These are phyloP conservation scores for Alcedo atthis DNA, from an alignment of 2,797 vertebrate genomes.

Conservation along the genomic window DNA sequence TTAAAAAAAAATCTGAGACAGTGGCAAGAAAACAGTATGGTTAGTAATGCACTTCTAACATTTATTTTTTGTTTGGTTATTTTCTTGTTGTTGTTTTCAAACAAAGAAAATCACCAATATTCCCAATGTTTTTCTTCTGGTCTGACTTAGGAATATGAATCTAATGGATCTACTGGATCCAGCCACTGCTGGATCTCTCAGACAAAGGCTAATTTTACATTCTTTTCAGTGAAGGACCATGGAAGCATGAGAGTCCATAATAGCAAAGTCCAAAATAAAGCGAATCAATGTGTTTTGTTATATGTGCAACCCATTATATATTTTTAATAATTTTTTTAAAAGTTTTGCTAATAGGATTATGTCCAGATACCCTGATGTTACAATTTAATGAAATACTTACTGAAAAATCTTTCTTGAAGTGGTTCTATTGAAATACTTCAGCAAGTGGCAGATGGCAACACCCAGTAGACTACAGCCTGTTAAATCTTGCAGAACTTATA, in stretches of 20 bases:
- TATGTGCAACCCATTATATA: background rate
- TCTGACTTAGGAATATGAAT: background rate
- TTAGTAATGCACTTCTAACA: background rate
- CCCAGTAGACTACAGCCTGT: background rate
- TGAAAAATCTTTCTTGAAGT: background rate
- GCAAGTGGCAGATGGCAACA: background rate
- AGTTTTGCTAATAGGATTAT: background rate
- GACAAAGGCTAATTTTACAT: background rate
- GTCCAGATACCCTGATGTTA: background rate
- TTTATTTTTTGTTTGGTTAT: background rate
- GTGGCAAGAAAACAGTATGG: background rate
- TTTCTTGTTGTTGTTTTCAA: background rate
- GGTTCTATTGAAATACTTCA: background rate
- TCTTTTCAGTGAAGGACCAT: background rate
- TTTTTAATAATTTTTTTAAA: background rate
- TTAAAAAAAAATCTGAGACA: background rate
- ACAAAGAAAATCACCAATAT: background rate
- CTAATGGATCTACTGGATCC: background rate
- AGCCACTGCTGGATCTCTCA: background rate
- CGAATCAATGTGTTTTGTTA: background rate
- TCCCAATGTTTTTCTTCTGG: background rate
- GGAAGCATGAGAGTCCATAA: background rate
- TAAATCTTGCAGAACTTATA: background rate
- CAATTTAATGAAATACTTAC: slow-evolving; percentile 2
- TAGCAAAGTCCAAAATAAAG: background rate